Evolutionary conservation across 2,888 invertebrate genomes (phyloP).

Genomic region (Drosophila algonquin): DNA sequence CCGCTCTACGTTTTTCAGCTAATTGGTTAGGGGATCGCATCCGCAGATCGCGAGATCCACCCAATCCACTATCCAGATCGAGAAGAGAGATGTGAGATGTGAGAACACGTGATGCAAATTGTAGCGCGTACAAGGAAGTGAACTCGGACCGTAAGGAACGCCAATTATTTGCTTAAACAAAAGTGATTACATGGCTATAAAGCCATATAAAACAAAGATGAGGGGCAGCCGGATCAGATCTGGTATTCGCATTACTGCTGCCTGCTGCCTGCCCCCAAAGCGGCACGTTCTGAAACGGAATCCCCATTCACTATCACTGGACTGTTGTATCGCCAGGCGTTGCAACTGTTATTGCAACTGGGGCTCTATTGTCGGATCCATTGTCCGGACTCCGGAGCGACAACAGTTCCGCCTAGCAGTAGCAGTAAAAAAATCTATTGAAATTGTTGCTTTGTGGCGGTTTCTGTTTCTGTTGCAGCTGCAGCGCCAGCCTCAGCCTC

Average conservation of each 20-base stretch:
- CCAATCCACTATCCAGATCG: constrained; percentile 15
- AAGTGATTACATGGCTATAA: constrained; percentile 59
- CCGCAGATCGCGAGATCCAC: neutral
- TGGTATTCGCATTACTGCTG: constrained; percentile 25
- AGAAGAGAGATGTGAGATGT: constrained; percentile 36
- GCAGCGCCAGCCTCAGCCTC: too few species aligned
- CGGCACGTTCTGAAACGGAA: constrained; percentile 69
- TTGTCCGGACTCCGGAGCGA: constrained; percentile 22
- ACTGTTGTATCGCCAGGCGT: too few species aligned
- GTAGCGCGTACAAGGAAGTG: constrained; percentile 63
- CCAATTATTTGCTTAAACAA: constrained; percentile 63
- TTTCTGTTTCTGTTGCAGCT: constrained; percentile 32
- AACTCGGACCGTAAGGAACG: constrained; percentile 48
- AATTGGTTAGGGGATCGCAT: constrained; percentile 49
- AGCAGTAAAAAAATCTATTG: neutral
- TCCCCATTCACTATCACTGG: constrained; percentile 22
- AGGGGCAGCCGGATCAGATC: constrained; percentile 47
- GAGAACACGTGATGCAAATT: constrained; percentile 41
- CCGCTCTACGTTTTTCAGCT: constrained; percentile 30
- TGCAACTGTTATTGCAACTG: too few species aligned
- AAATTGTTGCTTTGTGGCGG: constrained; percentile 24
- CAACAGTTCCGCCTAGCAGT: neutral
- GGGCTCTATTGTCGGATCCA: constrained; percentile 31
- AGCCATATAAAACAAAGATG: constrained; percentile 25
- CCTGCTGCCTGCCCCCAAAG: constrained; percentile 11